A percentile compares a stretch with the other conserved stretches of the same genome.
Evolutionary conservation across 2,797 vertebrate species (phyloP).

Genomic region (Caiman crocodilus): DNA sequence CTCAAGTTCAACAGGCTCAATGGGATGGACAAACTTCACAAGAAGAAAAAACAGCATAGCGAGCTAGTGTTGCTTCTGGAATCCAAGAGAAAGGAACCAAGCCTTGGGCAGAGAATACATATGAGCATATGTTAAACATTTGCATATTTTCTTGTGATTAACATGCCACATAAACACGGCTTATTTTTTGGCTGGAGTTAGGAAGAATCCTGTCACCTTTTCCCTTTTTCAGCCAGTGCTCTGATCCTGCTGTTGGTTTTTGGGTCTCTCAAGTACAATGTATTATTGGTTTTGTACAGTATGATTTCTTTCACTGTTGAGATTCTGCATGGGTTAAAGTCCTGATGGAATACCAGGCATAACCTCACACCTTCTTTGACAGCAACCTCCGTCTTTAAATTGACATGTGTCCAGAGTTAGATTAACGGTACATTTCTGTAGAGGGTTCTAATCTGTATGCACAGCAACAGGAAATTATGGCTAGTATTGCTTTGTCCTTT

Average conservation of each 20-base stretch:
- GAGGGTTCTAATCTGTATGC: background rate
- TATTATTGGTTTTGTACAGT: background rate
- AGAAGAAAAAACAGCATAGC: background rate
- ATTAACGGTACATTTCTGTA: background rate
- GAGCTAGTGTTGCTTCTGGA: background rate
- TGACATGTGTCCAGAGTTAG: background rate
- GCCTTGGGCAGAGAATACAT: background rate
- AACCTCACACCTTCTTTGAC: background rate
- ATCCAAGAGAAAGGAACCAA: background rate
- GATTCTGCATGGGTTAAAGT: background rate
- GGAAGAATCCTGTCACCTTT: fast-evolving
- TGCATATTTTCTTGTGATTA: background rate
- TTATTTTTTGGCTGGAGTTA: background rate
- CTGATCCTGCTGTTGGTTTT: background rate
- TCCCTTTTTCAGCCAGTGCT: background rate
- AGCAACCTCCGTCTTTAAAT: background rate
- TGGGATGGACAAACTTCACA: background rate
- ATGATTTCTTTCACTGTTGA: background rate
- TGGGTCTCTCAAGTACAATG: background rate
- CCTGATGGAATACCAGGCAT: background rate
- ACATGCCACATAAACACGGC: background rate
- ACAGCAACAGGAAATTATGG: background rate
- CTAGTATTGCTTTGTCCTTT: constrained; percentile 11
- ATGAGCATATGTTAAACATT: background rate
- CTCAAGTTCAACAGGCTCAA: background rate